These are phyloP conservation scores for Lagria hirta DNA, from an alignment of 2,888 invertebrate species.

Conservation along the genomic window DNA sequence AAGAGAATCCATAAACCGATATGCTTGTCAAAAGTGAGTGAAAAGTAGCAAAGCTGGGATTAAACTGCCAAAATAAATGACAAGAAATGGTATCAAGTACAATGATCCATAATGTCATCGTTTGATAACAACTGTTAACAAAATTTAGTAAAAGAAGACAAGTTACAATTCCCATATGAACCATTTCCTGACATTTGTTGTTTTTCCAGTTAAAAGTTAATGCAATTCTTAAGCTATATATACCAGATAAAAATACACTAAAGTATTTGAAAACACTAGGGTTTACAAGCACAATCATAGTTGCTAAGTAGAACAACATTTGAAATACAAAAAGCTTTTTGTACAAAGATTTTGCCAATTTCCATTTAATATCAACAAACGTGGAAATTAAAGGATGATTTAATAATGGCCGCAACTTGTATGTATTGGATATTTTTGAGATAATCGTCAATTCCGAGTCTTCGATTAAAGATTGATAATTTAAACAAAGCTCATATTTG, in stretches of 20 bases:
- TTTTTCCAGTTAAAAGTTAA: slow-evolving; percentile 8
- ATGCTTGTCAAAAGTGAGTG: slow-evolving; percentile 9
- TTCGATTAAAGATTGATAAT: slow-evolving; percentile 12
- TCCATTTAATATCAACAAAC: slow-evolving; percentile 21
- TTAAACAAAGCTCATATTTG: slow-evolving; percentile 16
- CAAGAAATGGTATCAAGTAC: slow-evolving; percentile 9
- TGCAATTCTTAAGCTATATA: slow-evolving; percentile 2
- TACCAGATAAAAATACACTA: neutral
- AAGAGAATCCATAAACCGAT: slow-evolving; percentile 2
- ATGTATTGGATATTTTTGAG: slow-evolving; percentile 6
- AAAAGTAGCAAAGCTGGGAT: slow-evolving; percentile 7
- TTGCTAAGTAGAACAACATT: slow-evolving; percentile 8
- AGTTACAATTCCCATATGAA: slow-evolving; percentile 6
- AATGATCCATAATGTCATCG: too few species aligned
- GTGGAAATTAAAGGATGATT: slow-evolving; percentile 16
- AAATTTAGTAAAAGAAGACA: too few species aligned
- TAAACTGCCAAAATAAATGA: slow-evolving; percentile 16
- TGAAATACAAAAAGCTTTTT: slow-evolving; percentile 12
- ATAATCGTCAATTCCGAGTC: slow-evolving; percentile 10
- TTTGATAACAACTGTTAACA: too few species aligned
- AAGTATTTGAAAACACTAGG: slow-evolving; percentile 3
- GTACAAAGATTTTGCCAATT: slow-evolving; percentile 9
- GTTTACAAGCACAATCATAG: slow-evolving; percentile 1
- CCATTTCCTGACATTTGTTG: slow-evolving; percentile 12
- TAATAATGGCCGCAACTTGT: slow-evolving; percentile 10